Conservation (phyloP, 30 jellyfish, hydroid and myxozoan genomes). For the Hydractinia echinata region DNA sequence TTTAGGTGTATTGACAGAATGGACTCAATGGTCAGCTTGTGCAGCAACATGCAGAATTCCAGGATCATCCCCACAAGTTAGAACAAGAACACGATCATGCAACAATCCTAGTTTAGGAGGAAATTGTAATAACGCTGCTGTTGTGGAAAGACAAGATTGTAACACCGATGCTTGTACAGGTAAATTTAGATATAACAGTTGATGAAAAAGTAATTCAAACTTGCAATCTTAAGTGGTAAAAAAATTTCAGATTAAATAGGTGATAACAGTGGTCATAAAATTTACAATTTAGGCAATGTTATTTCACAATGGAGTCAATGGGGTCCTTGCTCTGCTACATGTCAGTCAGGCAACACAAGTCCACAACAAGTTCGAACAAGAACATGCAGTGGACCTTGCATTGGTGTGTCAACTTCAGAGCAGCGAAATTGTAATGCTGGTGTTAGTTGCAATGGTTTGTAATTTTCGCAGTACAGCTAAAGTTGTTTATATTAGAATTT, state of each 20-base stretch:
- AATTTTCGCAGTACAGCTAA: too few relatives aligned
- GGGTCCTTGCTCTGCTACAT: slow-evolving; percentile 20
- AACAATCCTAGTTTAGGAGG: too few relatives aligned
- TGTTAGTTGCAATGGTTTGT: too few relatives aligned
- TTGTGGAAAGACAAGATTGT: not conserved
- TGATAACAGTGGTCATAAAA: too few relatives aligned
- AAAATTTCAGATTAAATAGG: too few relatives aligned
- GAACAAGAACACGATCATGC: too few relatives aligned
- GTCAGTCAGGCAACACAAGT: not conserved
- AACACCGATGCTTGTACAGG: not conserved
- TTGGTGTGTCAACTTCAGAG: too few relatives aligned
- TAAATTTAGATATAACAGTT: not conserved
- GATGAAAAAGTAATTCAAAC: not conserved
- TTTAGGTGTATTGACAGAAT: not conserved
- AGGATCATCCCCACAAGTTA: not conserved
- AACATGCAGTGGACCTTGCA: not conserved
- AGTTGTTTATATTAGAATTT: too few relatives aligned
- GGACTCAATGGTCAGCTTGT: not conserved
- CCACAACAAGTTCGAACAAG: slow-evolving; percentile 4
- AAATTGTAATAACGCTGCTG: not conserved
- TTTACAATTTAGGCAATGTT: too few relatives aligned
- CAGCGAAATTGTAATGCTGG: not conserved
- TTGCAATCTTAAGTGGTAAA: too few relatives aligned
- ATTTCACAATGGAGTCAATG: slow-evolving; percentile 12
- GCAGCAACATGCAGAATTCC: not conserved